phyloP scores from a whole-genome alignment of 2,888 invertebrate genomes.

The Desoria tigrina region DNA sequence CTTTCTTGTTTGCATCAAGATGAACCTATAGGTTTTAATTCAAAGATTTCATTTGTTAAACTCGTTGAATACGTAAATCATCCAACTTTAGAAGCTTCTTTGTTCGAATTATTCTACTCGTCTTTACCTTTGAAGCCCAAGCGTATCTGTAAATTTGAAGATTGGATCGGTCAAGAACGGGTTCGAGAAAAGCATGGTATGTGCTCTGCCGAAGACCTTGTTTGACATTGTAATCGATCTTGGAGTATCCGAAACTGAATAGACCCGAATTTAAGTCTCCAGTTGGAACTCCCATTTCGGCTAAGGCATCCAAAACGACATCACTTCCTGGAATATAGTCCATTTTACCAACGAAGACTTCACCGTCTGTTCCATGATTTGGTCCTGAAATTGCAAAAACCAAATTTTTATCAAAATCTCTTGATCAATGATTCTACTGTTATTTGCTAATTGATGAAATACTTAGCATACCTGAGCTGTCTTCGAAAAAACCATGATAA shows the following conservation, averaged over 20 bases:
- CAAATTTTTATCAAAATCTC: not conserved
- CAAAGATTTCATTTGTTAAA: no score
- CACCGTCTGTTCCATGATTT: slow-evolving; percentile 33
- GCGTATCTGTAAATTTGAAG: slow-evolving; percentile 30
- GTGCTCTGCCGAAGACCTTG: slow-evolving; percentile 33
- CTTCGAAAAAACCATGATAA: slow-evolving; percentile 34
- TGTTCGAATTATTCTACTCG: no score
- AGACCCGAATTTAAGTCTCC: slow-evolving; percentile 33
- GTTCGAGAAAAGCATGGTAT: slow-evolving; percentile 30
- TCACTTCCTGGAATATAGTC: slow-evolving; percentile 34
- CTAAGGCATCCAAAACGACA: slow-evolving; percentile 24
- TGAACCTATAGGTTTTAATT: slow-evolving; percentile 2
- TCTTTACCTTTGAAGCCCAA: slow-evolving; percentile 20
- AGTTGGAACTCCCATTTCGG: slow-evolving; percentile 24
- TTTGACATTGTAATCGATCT: slow-evolving; percentile 36
- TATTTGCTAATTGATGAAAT: no score
- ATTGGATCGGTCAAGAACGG: slow-evolving; percentile 18
- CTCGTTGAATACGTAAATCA: not conserved
- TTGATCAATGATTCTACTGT: no score
- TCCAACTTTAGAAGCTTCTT: slow-evolving; percentile 1
- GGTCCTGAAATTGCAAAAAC: not conserved
- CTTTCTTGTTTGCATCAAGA: slow-evolving; percentile 13
- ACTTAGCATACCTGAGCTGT: slow-evolving; percentile 7
- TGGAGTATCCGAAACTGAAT: slow-evolving; percentile 24
- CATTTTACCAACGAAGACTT: slow-evolving; percentile 34